Evolutionary conservation across 1,140 invertebrate genomes (phyloP).

Genomic region (Scaptomyza montana): DNA sequence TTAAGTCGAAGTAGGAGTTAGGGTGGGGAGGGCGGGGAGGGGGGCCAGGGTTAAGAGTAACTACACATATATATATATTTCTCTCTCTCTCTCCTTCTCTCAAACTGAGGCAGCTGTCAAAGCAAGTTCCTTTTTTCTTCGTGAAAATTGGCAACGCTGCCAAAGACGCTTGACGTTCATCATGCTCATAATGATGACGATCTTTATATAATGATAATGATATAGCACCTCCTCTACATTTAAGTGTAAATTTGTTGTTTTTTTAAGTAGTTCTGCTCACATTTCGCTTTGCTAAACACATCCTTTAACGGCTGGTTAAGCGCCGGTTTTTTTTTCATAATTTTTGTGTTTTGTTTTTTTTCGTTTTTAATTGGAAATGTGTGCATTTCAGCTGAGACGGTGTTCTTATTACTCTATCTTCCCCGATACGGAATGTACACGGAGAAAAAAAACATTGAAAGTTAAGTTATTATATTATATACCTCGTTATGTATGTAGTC

Average conservation of each 20-base stretch:
- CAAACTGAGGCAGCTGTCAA: too few relatives aligned
- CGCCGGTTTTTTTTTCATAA: slow-evolving; percentile 28
- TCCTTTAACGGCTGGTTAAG: slow-evolving; percentile 45
- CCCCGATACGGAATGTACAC: slow-evolving; percentile 44
- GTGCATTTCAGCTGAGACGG: slow-evolving; percentile 62
- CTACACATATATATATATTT: too few relatives aligned
- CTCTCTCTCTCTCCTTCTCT: too few relatives aligned
- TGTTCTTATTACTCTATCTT: slow-evolving; percentile 69
- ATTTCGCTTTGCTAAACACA: slow-evolving; percentile 64
- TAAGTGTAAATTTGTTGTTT: not conserved
- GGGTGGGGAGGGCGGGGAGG: too few relatives aligned
- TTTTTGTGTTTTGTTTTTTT: too few relatives aligned
- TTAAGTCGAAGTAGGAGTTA: slow-evolving; percentile 31
- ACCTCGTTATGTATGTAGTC: too few relatives aligned
- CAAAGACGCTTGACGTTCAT: not conserved
- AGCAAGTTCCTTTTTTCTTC: too few relatives aligned
- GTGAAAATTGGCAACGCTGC: slow-evolving; percentile 51
- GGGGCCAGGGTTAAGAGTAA: not conserved
- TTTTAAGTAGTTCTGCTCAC: slow-evolving; percentile 15
- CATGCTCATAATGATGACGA: too few relatives aligned
- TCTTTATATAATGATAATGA: slow-evolving; percentile 11
- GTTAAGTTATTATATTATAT: too few relatives aligned
- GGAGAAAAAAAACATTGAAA: too few relatives aligned
- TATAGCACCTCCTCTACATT: slow-evolving; percentile 5
- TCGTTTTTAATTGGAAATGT: too few relatives aligned